Conservation (phyloP, 2,888 invertebrate species). For the Caradrina clavipalpis region DNA sequence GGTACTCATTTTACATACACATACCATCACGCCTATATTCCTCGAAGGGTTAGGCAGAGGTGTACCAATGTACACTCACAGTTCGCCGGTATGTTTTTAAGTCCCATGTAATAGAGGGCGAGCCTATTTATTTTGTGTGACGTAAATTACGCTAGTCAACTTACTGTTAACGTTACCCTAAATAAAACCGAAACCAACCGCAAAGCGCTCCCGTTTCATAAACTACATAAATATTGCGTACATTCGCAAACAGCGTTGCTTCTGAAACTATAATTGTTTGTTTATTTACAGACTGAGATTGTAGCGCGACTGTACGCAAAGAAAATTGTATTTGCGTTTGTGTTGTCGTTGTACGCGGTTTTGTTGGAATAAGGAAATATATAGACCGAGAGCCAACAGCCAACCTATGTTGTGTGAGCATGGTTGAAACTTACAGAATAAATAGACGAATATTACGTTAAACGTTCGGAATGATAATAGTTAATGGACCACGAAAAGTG, state of each 20-base stretch:
- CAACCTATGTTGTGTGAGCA: not conserved
- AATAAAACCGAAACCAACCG: not conserved
- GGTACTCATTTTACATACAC: too few relatives aligned
- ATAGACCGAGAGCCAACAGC: not conserved
- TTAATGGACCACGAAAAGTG: too few relatives aligned
- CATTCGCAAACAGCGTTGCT: constrained; percentile 29
- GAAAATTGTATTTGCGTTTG: constrained; percentile 55
- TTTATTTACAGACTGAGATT: constrained; percentile 42
- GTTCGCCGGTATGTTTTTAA: too few relatives aligned
- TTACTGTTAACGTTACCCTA: not conserved
- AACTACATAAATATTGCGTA: constrained; percentile 20
- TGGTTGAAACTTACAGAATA: too few relatives aligned
- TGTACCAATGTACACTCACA: too few relatives aligned
- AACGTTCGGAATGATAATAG: too few relatives aligned
- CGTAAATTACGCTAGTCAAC: not conserved
- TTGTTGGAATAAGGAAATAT: constrained; percentile 5
- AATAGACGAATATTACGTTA: too few relatives aligned
- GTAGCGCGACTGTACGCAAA: constrained; percentile 28
- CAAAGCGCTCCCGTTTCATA: constrained; percentile 9
- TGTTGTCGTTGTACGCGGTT: constrained; percentile 9
- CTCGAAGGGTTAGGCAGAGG: too few relatives aligned
- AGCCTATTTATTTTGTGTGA: not conserved
- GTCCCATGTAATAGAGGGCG: too few relatives aligned
- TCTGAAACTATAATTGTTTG: constrained; percentile 44
- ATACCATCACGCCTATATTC: too few relatives aligned